These are phyloP conservation scores for human (Homo sapiens) DNA, from an alignment of 2,113 vertebrate genomes.

Conservation along the genomic window GRCh38 chr6:87677501-87678000, in stretches of 20 bases:
- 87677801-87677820: slow-evolving; percentile 86
- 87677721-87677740: neutral
- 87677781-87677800: neutral
- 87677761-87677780: neutral
- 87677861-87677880: slow-evolving; percentile 98
- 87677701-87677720: slow-evolving; percentile 14
- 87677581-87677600: neutral
- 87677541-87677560: neutral
- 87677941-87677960: slow-evolving; percentile 92
- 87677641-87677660: neutral
- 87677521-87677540: neutral
- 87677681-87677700: slow-evolving; percentile 11
- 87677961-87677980: slow-evolving; percentile 87
- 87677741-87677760: neutral
- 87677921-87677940: slow-evolving; percentile 96
- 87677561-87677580: neutral
- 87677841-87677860: slow-evolving; percentile 99
- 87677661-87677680: neutral
- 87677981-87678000: slow-evolving; percentile 9
- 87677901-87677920: slow-evolving; percentile 99
- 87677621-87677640: neutral
- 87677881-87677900: slow-evolving; percentile 98
- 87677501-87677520: neutral
- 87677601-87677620: neutral
- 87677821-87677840: slow-evolving; percentile 97